Percentiles rank a stretch among this genome's conserved stretches.
Conservation (phyloP, 2,888 invertebrate species). For the Hirtodrosophila alboralis region DNA sequence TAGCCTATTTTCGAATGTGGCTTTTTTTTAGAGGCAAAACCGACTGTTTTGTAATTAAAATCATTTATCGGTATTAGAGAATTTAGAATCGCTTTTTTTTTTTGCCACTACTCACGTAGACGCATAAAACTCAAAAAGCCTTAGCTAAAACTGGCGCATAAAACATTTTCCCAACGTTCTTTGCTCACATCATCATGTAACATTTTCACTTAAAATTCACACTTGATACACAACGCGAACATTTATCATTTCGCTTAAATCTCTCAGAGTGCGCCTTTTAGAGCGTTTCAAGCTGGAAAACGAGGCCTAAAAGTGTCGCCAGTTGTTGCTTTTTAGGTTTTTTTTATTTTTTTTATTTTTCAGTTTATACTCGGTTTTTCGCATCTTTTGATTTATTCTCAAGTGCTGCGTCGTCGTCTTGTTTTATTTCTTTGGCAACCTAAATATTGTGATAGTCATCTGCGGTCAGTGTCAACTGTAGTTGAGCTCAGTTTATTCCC, state of each 20-base stretch:
- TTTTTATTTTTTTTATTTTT: conserved; percentile 4
- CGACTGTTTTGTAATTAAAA: conserved; percentile 63
- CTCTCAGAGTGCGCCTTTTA: conserved; percentile 58
- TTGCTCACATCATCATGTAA: conserved; percentile 37
- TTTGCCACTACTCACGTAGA: conserved; percentile 60
- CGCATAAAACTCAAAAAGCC: conserved; percentile 49
- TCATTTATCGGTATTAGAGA: conserved; percentile 33
- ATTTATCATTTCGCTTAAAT: conserved; percentile 76
- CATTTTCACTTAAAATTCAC: conserved; percentile 77
- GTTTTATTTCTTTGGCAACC: conserved; percentile 68
- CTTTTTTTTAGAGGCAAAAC: conserved; percentile 12
- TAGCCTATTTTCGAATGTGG: conserved; percentile 14
- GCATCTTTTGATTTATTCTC: conserved; percentile 79
- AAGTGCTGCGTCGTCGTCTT: conserved; percentile 52
- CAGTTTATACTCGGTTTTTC: conserved; percentile 44
- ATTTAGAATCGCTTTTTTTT: conserved; percentile 47
- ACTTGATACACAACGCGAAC: conserved; percentile 69
- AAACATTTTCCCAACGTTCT: conserved; percentile 53
- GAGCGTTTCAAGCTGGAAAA: conserved; percentile 36
- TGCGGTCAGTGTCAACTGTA: conserved; percentile 72
- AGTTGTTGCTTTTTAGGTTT: conserved; percentile 34
- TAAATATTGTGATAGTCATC: conserved; percentile 75
- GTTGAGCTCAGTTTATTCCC: conserved; percentile 34
- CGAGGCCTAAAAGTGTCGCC: conserved; percentile 68
- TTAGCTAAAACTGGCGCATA: conserved; percentile 12